Evolutionary conservation across 1,140 invertebrate species (phyloP).

Genomic region (Orussus abietinus): DNA sequence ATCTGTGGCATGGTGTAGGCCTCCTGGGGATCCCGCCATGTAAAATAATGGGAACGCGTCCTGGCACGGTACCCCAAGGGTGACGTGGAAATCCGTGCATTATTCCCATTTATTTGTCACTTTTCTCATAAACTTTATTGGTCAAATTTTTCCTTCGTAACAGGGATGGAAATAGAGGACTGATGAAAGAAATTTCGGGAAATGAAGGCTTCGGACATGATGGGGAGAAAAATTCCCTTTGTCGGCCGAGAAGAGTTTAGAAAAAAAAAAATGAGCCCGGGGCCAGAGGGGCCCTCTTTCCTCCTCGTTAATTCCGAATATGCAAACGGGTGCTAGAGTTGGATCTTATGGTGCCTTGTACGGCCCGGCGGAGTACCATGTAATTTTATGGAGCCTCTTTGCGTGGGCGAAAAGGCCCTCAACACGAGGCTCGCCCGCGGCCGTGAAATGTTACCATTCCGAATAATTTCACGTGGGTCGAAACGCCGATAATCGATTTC

Average conservation of each 20-base stretch:
- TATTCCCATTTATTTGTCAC: conserved; percentile 7
- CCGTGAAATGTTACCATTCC: too few species aligned
- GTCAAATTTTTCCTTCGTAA: too few species aligned
- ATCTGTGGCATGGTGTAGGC: conserved; percentile 54
- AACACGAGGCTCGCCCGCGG: too few species aligned
- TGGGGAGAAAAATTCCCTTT: too few species aligned
- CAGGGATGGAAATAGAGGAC: too few species aligned
- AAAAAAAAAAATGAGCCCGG: too few species aligned
- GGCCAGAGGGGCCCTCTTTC: neutral
- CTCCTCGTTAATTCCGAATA: neutral
- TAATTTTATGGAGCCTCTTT: neutral
- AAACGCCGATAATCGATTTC: too few species aligned
- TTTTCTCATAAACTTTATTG: too few species aligned
- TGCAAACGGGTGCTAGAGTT: neutral
- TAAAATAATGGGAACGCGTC: conserved; percentile 56
- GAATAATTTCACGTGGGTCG: too few species aligned
- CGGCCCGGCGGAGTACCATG: neutral
- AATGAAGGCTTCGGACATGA: too few species aligned
- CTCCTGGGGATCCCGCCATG: conserved; percentile 56
- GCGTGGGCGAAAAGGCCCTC: neutral
- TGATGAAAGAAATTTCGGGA: too few species aligned
- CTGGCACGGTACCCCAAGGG: conserved; percentile 50
- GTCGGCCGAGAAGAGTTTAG: too few species aligned
- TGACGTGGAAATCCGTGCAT: conserved; percentile 51
- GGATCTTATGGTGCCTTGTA: neutral